Base-by-base conservation (phyloP, 2,113 vertebrate genomes). In the Cricetomys ansorgei region DNA sequence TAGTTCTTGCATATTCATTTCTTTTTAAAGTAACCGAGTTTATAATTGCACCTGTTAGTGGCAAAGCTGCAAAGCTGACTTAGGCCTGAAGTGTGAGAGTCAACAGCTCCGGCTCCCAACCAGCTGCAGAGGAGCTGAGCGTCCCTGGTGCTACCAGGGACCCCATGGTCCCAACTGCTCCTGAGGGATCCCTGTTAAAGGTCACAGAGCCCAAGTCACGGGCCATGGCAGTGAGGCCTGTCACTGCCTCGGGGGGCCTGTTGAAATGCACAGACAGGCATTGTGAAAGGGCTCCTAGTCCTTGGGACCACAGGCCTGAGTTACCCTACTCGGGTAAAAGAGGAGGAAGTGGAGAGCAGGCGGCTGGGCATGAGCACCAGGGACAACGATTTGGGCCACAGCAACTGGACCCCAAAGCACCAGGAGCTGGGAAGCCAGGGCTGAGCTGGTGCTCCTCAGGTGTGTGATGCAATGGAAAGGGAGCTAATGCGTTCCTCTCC, bases 1-100 rank as follows among this genome's bases (percentile, higher is more conserved):
- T 45, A 69, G 79, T 45, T 55, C 7, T 69, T 25, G 48, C 53
- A 13, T 5, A 34, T 29, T 34, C 5, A 48, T 48, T 67, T 77
- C 31, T 88, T 88, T 48, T 76, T 73, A 55, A 91, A 93, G 72
- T 27, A 25, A 23, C 13, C 79, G 17, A 73, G 84, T 95, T 83
- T 37, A 59, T 85, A 55, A 57, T 55, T 79, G 34, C 75, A 88
- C 40, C 62, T 25, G 13, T 59, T 10, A 67, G 45, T 77, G 59
- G 48, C 59, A 65, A 65, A 65, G 3, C 40, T 12, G 5, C 12
- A 5, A 91, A 62, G 19, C 21, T 59, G 19, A 62, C 16, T 45
- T 0, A 75, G 50, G 88, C 53, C 16, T 25, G 87, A 48, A 13
- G 12, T 0, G 0, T 53, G 45, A 17, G 43, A 27, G 67, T n/a